Conservation (phyloP, 2,888 invertebrate species). For the Drosophila emarginata region DNA sequence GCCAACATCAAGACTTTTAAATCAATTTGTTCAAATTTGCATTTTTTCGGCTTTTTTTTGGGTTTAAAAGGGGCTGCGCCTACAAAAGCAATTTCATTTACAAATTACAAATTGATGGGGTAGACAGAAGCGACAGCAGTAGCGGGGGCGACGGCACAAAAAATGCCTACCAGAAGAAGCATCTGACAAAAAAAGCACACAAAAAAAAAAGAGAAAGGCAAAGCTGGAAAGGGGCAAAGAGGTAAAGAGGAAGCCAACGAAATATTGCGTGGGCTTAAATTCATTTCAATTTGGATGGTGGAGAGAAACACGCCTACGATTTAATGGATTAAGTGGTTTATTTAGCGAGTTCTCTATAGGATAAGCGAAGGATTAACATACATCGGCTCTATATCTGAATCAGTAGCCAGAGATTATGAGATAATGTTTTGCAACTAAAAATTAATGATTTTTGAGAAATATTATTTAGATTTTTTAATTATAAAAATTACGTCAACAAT, state of each 20-base stretch:
- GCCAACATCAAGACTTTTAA: constrained; percentile 60
- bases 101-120: constrained; percentile 70
- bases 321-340: constrained; percentile 42
- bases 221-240: not conserved
- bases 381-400: not conserved
- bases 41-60: constrained; percentile 21
- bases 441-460: too few relatives aligned
- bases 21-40: constrained; percentile 64
- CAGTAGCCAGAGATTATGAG: too few relatives aligned
- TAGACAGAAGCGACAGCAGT: constrained; percentile 16
- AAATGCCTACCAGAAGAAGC: constrained; percentile 26
- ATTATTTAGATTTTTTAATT: too few relatives aligned
- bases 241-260: not conserved
- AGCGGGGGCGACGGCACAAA: constrained; percentile 11
- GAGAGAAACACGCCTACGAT: constrained; percentile 26
- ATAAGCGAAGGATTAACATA: constrained; percentile 28
- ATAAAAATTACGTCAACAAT: too few relatives aligned
- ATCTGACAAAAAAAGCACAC: constrained; percentile 16
- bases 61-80: constrained; percentile 28
- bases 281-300: constrained; percentile 27
- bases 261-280: constrained; percentile 22
- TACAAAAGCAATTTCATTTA: constrained; percentile 66
- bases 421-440: too few relatives aligned
- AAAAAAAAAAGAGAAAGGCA: not conserved
- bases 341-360: constrained; percentile 31